Base-by-base conservation (phyloP, 2,888 invertebrate genomes). In the Clostera curtula region DNA sequence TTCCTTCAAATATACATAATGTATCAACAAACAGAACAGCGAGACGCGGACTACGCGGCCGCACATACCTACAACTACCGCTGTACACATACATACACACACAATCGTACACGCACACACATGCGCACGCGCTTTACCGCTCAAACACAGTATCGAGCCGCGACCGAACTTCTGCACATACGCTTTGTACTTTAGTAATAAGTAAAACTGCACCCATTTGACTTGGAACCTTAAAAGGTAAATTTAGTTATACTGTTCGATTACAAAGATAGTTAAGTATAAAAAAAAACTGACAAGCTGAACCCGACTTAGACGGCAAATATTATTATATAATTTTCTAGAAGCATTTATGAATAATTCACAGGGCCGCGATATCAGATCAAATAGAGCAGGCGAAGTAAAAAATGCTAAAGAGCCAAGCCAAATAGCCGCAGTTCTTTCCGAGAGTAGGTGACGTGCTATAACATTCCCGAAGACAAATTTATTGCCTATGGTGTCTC, bases 1-100 rank as follows among this genome's bases (percentile, higher is more conserved):
- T 80, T 83, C 77, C 76, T 80, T 82, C 80, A 79, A 80, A 77
- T 82, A 80, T 82, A 82, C 80, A 79, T 72, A 71, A 77, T 80
- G 80, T 83, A 76, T 82, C 77, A 82, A 83, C 83, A 83, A 82
- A 82, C 77, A 65, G 68, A 67, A 70, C 79, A 80, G 83, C 79
- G 77, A 80, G 79, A 75, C 74, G 62, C 71, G 59, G 62, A 60
- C 61, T 61, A 56, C 63, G 55, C 56, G 46, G 56, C 49, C 58
- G 39, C 61, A 46, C 51, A 40, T 49, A 44, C 51, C 33, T 34
- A 34, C 36, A 36, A 34, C 39, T 45, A 49, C 41, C 53, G 37
- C 47, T 43, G 40, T 25, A 28, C 34, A 36, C 51, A 28, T 44
- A 40, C 45, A 25, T 31, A 32, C 42, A 33, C 40, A 37, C 53